These are phyloP conservation scores for Acanthosoma haemorrhoidale DNA, from an alignment of 2,888 invertebrate species.

Conservation along the genomic window DNA sequence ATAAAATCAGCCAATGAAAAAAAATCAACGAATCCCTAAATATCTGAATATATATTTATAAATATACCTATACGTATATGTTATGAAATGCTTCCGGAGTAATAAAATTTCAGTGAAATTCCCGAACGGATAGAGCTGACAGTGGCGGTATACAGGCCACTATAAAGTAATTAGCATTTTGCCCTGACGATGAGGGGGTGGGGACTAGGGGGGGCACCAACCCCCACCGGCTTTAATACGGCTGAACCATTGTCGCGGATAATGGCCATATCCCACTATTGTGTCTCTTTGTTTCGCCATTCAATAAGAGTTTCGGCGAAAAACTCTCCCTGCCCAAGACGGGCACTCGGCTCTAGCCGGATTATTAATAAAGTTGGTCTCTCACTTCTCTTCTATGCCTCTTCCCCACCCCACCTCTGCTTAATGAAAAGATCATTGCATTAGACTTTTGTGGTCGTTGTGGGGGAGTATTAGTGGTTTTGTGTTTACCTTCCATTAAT, in stretches of 20 bases:
- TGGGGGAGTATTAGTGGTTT: no score
- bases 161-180: constrained; percentile 1
- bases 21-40: no score
- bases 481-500: no score
- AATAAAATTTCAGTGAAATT: no score
- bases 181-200: background rate
- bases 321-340: constrained; percentile 33
- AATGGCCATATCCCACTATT: constrained; percentile 39
- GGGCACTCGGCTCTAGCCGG: constrained; percentile 29
- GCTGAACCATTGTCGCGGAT: constrained; percentile 33
- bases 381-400: constrained; percentile 16
- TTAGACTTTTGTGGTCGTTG: no score
- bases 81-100: no score
- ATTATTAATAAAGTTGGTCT: constrained; percentile 37
- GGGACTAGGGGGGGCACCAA: no score
- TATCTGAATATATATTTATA: no score
- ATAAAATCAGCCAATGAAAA: no score
- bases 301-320: constrained; percentile 34
- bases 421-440: constrained; percentile 41
- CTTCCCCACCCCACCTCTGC: constrained; percentile 8
- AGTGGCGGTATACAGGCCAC: background rate
- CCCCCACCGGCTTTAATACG: constrained; percentile 10
- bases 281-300: constrained; percentile 38
- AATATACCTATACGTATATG: no score
- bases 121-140: background rate